phyloP scores from a whole-genome alignment of 2,797 vertebrate species.

The Cottoperca gobio region DNA sequence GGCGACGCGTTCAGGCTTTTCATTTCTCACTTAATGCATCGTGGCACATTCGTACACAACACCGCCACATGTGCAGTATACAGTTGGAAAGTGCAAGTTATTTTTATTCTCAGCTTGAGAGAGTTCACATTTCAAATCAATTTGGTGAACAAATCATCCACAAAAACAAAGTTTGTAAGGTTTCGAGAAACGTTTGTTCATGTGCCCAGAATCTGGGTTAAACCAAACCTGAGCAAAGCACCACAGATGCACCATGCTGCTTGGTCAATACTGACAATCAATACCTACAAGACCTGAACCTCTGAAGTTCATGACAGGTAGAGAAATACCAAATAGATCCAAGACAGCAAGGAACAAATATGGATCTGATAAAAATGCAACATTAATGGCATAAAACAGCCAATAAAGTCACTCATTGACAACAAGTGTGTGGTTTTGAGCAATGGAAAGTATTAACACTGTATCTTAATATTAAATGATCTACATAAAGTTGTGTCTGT shows the following conservation, averaged over 20 bases:
- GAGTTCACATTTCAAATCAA: slow-evolving; percentile 25
- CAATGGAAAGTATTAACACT: neutral
- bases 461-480: no score
- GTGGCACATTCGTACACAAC: neutral
- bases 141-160: neutral
- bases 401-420: neutral
- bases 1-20: neutral
- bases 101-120: neutral
- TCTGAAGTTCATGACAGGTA: neutral
- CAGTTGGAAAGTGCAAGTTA: neutral
- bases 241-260: slow-evolving; percentile 17
- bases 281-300: slow-evolving; percentile 17
- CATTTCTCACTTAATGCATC: slow-evolving; percentile 19
- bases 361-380: neutral
- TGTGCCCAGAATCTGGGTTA: neutral
- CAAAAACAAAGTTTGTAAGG: slow-evolving; percentile 7
- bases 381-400: neutral
- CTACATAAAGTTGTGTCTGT: neutral
- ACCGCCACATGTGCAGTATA: neutral
- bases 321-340: slow-evolving; percentile 4
- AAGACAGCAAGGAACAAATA: neutral
- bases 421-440: neutral
- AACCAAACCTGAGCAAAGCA: slow-evolving; percentile 1
- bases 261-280: slow-evolving; percentile 33
- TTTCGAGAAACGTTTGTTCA: slow-evolving; percentile 11